phyloP scores from a whole-genome alignment of 2,888 invertebrate species.

The Macrophya annulata region DNA sequence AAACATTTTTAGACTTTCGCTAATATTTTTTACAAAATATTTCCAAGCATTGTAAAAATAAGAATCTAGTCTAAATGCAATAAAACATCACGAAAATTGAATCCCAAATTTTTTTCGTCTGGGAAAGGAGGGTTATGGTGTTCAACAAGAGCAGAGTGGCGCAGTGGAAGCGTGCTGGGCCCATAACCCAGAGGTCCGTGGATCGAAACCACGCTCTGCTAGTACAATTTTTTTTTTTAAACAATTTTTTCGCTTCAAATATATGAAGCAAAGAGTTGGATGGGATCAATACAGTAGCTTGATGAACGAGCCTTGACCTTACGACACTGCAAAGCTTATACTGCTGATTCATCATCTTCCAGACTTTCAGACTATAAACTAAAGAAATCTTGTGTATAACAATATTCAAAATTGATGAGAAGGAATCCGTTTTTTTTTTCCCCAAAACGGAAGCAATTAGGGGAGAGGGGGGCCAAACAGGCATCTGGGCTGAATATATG shows the following conservation, averaged over 20 bases:
- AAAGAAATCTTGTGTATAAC: not conserved
- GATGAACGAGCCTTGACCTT: not conserved
- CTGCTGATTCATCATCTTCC: slow-evolving; percentile 1
- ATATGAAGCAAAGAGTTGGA: not conserved
- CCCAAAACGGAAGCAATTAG: no score
- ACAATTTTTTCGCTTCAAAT: not conserved
- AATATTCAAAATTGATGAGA: not conserved
- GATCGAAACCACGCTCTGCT: slow-evolving; percentile 85
- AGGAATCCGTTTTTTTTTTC: not conserved
- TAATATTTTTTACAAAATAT: not conserved
- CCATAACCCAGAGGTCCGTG: slow-evolving; percentile 96
- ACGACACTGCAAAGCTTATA: not conserved
- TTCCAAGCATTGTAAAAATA: not conserved
- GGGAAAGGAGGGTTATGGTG: not conserved
- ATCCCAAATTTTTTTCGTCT: not conserved
- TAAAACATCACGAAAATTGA: no score
- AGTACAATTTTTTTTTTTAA: slow-evolving; percentile 13
- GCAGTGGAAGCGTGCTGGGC: slow-evolving; percentile 93
- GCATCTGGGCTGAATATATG: no score
- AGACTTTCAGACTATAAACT: not conserved
- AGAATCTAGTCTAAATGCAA: not conserved
- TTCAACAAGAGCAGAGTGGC: slow-evolving; percentile 86
- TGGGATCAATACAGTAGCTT: not conserved
- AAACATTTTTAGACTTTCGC: no score
- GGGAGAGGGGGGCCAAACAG: no score